Conservation (phyloP, 2,113 vertebrate species). For the Raja brachyura region DNA sequence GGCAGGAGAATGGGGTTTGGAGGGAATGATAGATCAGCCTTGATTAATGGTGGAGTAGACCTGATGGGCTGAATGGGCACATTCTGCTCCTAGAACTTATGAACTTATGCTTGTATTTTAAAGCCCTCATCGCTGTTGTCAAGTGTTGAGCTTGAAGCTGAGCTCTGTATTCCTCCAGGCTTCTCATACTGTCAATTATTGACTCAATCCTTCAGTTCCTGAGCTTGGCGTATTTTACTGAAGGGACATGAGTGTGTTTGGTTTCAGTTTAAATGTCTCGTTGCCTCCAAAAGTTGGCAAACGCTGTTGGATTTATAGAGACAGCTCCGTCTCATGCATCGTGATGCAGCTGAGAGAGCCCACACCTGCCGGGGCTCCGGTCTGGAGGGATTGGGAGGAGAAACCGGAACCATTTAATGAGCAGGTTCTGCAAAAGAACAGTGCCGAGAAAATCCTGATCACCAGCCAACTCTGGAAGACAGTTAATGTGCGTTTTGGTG, state of each 20-base stretch:
- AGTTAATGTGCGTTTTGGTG: constrained; percentile 5
- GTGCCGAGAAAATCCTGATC: background rate
- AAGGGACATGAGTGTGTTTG: background rate
- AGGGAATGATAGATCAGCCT: too few relatives aligned
- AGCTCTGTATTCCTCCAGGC: background rate
- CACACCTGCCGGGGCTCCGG: background rate
- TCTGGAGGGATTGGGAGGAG: background rate
- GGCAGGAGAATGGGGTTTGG: too few relatives aligned
- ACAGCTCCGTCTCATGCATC: background rate
- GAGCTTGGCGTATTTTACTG: background rate
- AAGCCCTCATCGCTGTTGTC: too few relatives aligned
- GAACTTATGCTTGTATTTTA: too few relatives aligned
- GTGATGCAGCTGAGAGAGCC: too few relatives aligned
- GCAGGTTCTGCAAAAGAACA: background rate
- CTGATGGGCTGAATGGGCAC: too few relatives aligned
- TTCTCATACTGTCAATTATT: background rate
- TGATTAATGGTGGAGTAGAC: too few relatives aligned
- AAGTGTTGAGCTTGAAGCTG: too few relatives aligned
- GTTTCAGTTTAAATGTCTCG: background rate
- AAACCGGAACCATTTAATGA: background rate
- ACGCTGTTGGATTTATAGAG: too few relatives aligned
- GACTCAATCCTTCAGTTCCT: background rate
- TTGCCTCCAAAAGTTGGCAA: too few relatives aligned
- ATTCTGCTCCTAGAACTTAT: too few relatives aligned
- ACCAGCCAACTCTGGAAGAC: background rate